phyloP scores from a whole-genome alignment of 2,888 invertebrate genomes.

The Seira sanloemensis region DNA sequence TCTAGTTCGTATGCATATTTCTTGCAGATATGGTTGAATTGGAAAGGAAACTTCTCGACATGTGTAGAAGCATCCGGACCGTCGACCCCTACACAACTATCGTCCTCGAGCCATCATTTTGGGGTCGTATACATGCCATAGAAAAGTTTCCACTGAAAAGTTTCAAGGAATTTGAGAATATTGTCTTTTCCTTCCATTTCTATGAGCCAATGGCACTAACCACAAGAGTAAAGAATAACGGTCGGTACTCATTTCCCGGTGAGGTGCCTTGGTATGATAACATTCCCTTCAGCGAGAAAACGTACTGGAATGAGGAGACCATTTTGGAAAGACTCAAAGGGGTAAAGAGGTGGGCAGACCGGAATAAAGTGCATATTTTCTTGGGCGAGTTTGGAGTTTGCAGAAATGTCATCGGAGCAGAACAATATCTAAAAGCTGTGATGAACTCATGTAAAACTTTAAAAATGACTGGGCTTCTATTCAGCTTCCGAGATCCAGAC shows the following conservation, averaged over 20 bases:
- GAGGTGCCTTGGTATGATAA: slow-evolving; percentile 39
- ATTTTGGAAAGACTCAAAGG: slow-evolving; percentile 26
- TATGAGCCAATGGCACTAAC: slow-evolving; percentile 60
- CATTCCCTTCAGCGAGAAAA: slow-evolving; percentile 12
- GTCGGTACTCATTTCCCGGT: slow-evolving; percentile 48
- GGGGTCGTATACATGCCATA: slow-evolving; percentile 52
- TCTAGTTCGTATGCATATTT: neutral
- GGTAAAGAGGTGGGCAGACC: slow-evolving; percentile 40
- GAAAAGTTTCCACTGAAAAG: slow-evolving; percentile 42
- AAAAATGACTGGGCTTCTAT: slow-evolving; percentile 36
- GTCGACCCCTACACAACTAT: slow-evolving; percentile 55
- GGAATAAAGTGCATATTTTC: slow-evolving; percentile 39
- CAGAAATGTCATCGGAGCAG: slow-evolving; percentile 45
- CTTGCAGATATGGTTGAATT: neutral
- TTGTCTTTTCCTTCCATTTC: slow-evolving; percentile 58
- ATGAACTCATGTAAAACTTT: slow-evolving; percentile 38
- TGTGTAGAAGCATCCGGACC: slow-evolving; percentile 51
- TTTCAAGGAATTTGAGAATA: slow-evolving; percentile 35
- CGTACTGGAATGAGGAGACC: slow-evolving; percentile 20
- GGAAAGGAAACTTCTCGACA: neutral
- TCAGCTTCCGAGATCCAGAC: slow-evolving; percentile 53
- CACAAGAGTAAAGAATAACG: slow-evolving; percentile 34
- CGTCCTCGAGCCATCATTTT: slow-evolving; percentile 64
- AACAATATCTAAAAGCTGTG: slow-evolving; percentile 39
- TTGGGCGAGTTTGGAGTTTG: slow-evolving; percentile 61